phyloP scores from a whole-genome alignment of 2,113 vertebrate species.

The Callaeas wilsoni region DNA sequence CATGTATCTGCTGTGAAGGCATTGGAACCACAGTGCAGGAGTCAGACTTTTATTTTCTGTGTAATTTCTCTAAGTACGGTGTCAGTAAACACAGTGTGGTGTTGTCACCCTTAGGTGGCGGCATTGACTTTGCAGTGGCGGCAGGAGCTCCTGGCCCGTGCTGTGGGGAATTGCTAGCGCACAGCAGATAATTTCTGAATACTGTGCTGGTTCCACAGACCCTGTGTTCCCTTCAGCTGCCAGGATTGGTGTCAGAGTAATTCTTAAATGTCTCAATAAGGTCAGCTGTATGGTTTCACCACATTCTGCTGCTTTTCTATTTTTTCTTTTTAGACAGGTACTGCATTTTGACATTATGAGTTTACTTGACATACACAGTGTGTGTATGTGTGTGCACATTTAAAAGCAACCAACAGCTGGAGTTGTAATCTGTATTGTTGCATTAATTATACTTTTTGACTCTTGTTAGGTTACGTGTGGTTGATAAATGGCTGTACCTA shows the following conservation, averaged over 20 bases:
- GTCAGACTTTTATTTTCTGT: not conserved
- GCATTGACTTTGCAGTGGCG: conserved; percentile 55
- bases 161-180: not conserved
- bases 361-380: not conserved
- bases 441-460: not conserved
- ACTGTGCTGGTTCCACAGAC: not conserved
- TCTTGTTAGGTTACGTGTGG: not conserved
- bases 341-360: not conserved
- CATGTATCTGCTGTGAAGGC: not conserved
- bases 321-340: not conserved
- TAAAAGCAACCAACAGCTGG: not conserved
- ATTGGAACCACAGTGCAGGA: not conserved
- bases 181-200: not conserved
- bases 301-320: not conserved
- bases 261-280: not conserved
- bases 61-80: not conserved
- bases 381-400: not conserved
- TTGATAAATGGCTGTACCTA: not conserved
- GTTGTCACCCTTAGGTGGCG: conserved; percentile 69
- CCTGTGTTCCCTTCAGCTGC: not conserved
- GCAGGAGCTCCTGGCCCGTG: not conserved
- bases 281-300: not conserved
- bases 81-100: not conserved
- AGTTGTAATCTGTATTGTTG: not conserved
- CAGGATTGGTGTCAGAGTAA: not conserved